Evolutionary conservation across 2,113 vertebrate genomes (phyloP).

Genomic region (Cinclus cinclus): DNA sequence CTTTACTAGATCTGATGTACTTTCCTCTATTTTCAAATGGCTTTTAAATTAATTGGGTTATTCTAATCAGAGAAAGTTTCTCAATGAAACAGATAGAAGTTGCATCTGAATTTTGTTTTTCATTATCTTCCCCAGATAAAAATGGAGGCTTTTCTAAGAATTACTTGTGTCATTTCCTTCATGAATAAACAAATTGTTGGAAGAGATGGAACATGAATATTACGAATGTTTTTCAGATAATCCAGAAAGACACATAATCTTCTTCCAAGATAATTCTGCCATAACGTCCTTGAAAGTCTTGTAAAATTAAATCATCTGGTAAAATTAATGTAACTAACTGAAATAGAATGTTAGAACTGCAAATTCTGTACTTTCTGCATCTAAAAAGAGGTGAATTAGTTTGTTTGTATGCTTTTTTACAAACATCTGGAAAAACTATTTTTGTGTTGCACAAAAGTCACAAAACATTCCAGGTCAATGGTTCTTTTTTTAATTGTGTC

Average conservation of each 20-base stretch:
- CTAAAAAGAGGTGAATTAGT: background rate
- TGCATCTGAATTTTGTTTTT: background rate
- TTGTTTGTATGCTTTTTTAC: background rate
- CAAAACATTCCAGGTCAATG: background rate
- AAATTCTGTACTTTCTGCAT: background rate
- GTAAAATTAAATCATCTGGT: background rate
- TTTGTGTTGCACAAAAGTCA: accelerated
- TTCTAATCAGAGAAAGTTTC: background rate
- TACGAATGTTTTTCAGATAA: background rate
- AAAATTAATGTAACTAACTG: background rate
- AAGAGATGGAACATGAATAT: background rate
- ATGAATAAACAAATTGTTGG: background rate
- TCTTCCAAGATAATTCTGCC: background rate
- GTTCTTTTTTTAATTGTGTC: background rate
- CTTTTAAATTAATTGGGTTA: background rate
- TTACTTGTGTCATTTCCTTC: background rate
- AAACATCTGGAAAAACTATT: background rate
- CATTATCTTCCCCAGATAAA: background rate
- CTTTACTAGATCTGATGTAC: background rate
- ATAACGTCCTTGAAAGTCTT: background rate
- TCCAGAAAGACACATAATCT: background rate
- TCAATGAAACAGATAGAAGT: accelerated
- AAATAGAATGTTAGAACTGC: background rate
- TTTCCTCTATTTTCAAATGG: background rate
- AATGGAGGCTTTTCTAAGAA: background rate